These are phyloP conservation scores for Halyomorpha halys DNA, from an alignment of 1,140 invertebrate genomes.

Conservation along the genomic window DNA sequence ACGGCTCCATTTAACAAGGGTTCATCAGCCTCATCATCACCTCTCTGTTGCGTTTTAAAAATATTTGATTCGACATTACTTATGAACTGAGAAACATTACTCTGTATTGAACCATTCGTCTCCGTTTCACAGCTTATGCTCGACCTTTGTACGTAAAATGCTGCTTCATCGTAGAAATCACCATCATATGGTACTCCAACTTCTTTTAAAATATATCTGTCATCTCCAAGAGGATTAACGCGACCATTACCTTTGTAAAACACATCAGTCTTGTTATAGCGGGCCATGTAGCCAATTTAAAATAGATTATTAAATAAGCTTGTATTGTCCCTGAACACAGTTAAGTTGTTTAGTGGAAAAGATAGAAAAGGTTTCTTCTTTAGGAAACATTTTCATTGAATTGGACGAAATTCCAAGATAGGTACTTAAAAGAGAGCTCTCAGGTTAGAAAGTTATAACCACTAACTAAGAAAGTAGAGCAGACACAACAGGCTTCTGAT, in stretches of 20 bases:
- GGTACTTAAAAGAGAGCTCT: too few relatives aligned
- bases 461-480: too few relatives aligned
- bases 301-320: too few relatives aligned
- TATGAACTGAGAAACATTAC: constrained; percentile 2
- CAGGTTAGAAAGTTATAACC: too few relatives aligned
- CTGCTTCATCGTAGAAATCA: constrained; percentile 11
- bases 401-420: too few relatives aligned
- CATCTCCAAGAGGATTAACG: constrained; percentile 12
- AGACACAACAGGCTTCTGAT: too few relatives aligned
- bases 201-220: constrained; percentile 9
- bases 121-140: constrained; percentile 16
- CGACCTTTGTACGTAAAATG: constrained; percentile 1
- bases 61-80: constrained; percentile 10
- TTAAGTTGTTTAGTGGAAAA: too few relatives aligned
- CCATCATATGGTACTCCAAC: not conserved
- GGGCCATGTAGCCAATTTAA: constrained; percentile 5
- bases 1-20: constrained; percentile 24
- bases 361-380: too few relatives aligned
- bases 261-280: not conserved
- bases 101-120: constrained; percentile 4
- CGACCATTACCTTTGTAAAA: constrained; percentile 15
- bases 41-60: not conserved
- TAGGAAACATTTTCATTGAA: too few relatives aligned
- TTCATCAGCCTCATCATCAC: constrained; percentile 23
- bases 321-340: too few relatives aligned